Evolutionary conservation across 64 coral and sea anemone species (phyloP).

Genomic region (Montipora foliosa): DNA sequence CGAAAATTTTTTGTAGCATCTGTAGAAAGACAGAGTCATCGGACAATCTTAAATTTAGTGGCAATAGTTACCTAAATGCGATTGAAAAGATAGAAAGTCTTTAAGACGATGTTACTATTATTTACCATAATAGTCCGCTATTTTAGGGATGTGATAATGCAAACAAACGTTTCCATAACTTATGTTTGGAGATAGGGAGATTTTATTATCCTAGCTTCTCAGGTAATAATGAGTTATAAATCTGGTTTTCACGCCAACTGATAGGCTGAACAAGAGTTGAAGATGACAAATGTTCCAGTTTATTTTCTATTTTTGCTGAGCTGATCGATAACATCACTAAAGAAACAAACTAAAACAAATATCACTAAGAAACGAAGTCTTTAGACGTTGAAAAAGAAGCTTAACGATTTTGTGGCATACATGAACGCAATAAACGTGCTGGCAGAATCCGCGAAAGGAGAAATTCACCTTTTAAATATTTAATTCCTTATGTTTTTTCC

Average conservation of each 20-base stretch:
- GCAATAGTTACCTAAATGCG: not conserved
- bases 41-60: not conserved
- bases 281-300: not conserved
- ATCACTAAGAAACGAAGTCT: not conserved
- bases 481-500: not conserved
- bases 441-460: too few relatives aligned
- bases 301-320: not conserved
- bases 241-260: not conserved
- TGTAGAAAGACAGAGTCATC: not conserved
- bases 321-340: too few relatives aligned
- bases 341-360: too few relatives aligned
- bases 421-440: too few relatives aligned
- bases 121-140: not conserved
- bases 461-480: constrained; percentile 7
- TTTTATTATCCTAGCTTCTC: constrained; percentile 7
- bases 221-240: not conserved
- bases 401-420: too few relatives aligned
- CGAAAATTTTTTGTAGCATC: too few relatives aligned
- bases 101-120: not conserved
- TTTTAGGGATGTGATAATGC: not conserved
- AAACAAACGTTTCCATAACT: not conserved
- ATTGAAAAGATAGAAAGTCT: not conserved
- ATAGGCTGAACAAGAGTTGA: not conserved
- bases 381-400: too few relatives aligned
- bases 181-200: not conserved